Evolutionary conservation across 2,113 vertebrate species (phyloP).

Genomic region (Glareola pratincola): DNA sequence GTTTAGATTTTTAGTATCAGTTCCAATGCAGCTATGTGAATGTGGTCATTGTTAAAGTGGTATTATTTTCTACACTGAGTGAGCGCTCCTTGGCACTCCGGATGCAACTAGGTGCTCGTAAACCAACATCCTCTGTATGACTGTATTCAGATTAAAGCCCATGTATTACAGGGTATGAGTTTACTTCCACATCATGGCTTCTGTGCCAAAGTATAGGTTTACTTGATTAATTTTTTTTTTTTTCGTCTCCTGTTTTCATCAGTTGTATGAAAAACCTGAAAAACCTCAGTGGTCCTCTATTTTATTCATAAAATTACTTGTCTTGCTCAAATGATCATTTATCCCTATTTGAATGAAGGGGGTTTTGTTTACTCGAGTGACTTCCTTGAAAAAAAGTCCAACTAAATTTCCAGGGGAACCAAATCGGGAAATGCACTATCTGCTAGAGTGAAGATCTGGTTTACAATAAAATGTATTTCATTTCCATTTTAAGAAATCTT

Average conservation of each 20-base stretch:
- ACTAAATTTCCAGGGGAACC: neutral
- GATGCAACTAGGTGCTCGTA: neutral
- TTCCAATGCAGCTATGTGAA: neutral
- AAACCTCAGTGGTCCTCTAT: neutral
- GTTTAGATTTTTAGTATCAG: neutral
- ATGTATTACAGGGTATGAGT: neutral
- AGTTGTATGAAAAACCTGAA: neutral
- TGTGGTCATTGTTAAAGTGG: neutral
- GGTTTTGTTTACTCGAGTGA: neutral
- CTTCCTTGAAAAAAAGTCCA: neutral
- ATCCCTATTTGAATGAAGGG: neutral
- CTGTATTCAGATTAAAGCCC: neutral
- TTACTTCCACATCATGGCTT: neutral
- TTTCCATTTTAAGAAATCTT: neutral
- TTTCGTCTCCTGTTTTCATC: neutral
- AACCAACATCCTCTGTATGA: neutral
- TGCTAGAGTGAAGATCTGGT: neutral
- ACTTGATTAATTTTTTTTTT: neutral
- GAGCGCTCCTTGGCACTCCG: neutral
- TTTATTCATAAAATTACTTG: neutral
- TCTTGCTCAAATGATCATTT: neutral
- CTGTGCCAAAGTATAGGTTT: neutral
- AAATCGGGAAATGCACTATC: neutral
- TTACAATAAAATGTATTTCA: neutral
- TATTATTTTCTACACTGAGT: neutral